A percentile compares a stretch with the other conserved stretches of the same genome.
Conservation (phyloP, 1,140 invertebrate genomes). For the Battus philenor region DNA sequence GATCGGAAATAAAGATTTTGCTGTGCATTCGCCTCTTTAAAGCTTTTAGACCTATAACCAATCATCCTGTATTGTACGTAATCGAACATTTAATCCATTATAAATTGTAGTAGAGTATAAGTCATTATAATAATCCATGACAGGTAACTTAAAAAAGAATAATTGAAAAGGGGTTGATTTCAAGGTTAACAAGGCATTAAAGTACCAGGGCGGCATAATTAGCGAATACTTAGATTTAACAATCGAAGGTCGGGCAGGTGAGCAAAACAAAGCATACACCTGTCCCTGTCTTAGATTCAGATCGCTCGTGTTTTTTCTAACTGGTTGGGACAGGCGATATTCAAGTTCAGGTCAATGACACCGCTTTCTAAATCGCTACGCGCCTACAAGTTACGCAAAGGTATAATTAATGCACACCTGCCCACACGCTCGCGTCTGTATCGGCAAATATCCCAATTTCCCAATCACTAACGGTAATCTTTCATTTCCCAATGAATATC, state of each 20-base stretch:
- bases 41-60: no score
- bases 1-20: no score
- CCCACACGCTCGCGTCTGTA: not conserved
- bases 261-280: no score
- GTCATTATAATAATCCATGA: no score
- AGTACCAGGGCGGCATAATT: slow-evolving; percentile 4
- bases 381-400: slow-evolving; percentile 7
- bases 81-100: no score
- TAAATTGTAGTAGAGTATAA: no score
- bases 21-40: no score
- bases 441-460: no score
- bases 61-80: no score
- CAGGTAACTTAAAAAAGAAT: not conserved
- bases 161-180: not conserved
- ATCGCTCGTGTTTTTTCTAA: not conserved
- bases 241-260: slow-evolving; percentile 11
- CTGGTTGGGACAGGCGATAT: slow-evolving; percentile 2
- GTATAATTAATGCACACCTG: slow-evolving; percentile 10
- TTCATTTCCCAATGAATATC: no score
- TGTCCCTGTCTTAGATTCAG: slow-evolving; percentile 8
- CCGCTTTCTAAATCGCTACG: slow-evolving; percentile 10
- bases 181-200: slow-evolving; percentile 9
- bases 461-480: no score
- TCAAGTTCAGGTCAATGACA: slow-evolving; percentile 13
- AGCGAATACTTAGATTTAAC: slow-evolving; percentile 3